Conservation (phyloP, 2,888 invertebrate species). For the Tinea pellionella region DNA sequence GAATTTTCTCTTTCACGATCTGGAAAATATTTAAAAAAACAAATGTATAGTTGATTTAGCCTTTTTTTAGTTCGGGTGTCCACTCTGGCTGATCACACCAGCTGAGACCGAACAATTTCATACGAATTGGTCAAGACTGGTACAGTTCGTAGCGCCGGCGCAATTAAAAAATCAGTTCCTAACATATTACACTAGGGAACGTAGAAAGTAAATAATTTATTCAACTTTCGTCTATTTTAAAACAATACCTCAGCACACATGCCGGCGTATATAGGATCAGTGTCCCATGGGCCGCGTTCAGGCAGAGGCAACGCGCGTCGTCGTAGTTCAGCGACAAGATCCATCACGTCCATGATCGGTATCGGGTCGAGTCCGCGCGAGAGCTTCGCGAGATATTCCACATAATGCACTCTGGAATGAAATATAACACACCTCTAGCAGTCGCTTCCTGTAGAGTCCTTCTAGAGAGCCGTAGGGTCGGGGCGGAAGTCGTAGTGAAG, state of each 20-base stretch:
- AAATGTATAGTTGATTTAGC: too few relatives aligned
- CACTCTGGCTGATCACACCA: too few relatives aligned
- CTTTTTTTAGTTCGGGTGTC: too few relatives aligned
- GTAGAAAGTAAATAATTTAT: too few relatives aligned
- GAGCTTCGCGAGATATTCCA: slow-evolving; percentile 92
- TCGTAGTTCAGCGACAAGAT: slow-evolving; percentile 88
- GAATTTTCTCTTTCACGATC: slow-evolving; percentile 80
- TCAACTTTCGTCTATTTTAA: too few relatives aligned
- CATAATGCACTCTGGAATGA: slow-evolving; percentile 87
- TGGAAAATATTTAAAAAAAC: slow-evolving; percentile 59
- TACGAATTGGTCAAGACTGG: too few relatives aligned
- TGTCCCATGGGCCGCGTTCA: slow-evolving; percentile 83
- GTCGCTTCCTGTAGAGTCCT: slow-evolving; percentile 72
- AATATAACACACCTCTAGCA: slow-evolving; percentile 70
- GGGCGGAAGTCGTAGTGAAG: slow-evolving; percentile 78
- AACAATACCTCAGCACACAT: slow-evolving; percentile 82
- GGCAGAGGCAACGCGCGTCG: slow-evolving; percentile 87
- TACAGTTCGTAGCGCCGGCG: too few relatives aligned
- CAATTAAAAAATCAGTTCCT: too few relatives aligned
- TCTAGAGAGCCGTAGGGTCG: slow-evolving; percentile 80
- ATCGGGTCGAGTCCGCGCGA: slow-evolving; percentile 92
- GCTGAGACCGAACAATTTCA: too few relatives aligned
- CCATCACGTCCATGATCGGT: slow-evolving; percentile 86
- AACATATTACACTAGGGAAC: background rate
- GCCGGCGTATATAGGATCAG: slow-evolving; percentile 85